Base-by-base conservation (phyloP, 2,888 invertebrate genomes). In the Subacronicta megacephala region DNA sequence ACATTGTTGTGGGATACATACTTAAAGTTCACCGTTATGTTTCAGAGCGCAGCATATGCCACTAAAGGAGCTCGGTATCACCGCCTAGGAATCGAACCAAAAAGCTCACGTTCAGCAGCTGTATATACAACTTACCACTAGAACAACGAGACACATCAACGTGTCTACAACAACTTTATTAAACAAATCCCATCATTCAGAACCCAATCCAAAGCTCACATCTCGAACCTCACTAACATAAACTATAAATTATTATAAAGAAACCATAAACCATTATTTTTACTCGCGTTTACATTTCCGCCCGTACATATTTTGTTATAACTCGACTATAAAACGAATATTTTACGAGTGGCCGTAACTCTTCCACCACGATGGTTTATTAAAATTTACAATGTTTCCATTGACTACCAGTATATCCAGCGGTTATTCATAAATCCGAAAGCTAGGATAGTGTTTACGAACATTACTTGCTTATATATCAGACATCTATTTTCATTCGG, bases 301-400 rank as follows among this genome's bases (percentile, higher is more conserved):
- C 46, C 13, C 52, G 51, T 57, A 63, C 64, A 65, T 65, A 77
- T 74, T 74, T 75, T 65, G 62, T 61, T 74, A 77, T 78, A 82
- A 80, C 77, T 71, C 75, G 67, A 50, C 74, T 75, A 82, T 85
- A 85, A 86, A 86, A 77, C 78, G 69, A 67, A 79, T 85, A 78
- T 77, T 76, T 74, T 77, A 72, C 74, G 76, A 78, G 72, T 67
- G 70, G 45, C 64, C 77, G 75, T 85, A 88, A 84, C 83, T 80
- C 71, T 63, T 56, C 72, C 45, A 47, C 63, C 52, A 58, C 64
- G 72, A 77, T 71, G 76, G 82, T 85, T 83, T 83, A 82, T 83
- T 83, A 83, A 84, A 84, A 87, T 89, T 83, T 83, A 84, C 85
- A 85, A 86, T 88, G 90, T 90, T 88, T 87, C 88, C 90, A 90